A percentile compares a stretch with the other conserved stretches of the same genome.
phyloP scores from a whole-genome alignment of 2,888 invertebrate genomes.

The Drosophila nigricruria region DNA sequence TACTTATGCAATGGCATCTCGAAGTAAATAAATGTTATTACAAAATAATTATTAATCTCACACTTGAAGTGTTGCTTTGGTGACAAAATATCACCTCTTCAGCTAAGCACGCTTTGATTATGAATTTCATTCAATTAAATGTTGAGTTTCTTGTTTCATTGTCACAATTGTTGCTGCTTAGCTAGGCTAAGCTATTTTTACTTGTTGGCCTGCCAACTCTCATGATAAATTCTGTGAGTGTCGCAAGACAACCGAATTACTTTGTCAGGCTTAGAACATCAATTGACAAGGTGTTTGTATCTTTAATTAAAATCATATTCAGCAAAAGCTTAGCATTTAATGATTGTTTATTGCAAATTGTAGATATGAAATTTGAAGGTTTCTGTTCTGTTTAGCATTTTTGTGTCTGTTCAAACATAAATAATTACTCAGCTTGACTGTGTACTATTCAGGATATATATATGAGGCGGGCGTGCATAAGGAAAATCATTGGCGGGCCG shows the following conservation, averaged over 20 bases:
- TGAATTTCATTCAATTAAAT: slow-evolving; percentile 9
- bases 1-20: too few relatives aligned
- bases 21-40: background rate
- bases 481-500: slow-evolving; percentile 18
- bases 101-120: background rate
- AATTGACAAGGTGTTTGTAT: background rate
- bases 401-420: background rate
- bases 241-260: background rate
- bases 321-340: slow-evolving; percentile 5
- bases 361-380: slow-evolving; percentile 1
- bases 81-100: background rate
- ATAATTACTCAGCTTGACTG: slow-evolving; percentile 24
- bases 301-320: slow-evolving; percentile 7
- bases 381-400: slow-evolving; percentile 7
- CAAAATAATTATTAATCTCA: background rate
- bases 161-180: slow-evolving; percentile 1
- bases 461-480: slow-evolving; percentile 1
- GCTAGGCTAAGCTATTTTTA: background rate
- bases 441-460: slow-evolving; percentile 5
- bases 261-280: background rate
- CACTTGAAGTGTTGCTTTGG: background rate
- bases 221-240: background rate
- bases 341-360: slow-evolving; percentile 21
- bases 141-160: background rate
- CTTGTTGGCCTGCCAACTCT: background rate